phyloP scores from a whole-genome alignment of 2,113 vertebrate species.

The Ranitomeya imitator region DNA sequence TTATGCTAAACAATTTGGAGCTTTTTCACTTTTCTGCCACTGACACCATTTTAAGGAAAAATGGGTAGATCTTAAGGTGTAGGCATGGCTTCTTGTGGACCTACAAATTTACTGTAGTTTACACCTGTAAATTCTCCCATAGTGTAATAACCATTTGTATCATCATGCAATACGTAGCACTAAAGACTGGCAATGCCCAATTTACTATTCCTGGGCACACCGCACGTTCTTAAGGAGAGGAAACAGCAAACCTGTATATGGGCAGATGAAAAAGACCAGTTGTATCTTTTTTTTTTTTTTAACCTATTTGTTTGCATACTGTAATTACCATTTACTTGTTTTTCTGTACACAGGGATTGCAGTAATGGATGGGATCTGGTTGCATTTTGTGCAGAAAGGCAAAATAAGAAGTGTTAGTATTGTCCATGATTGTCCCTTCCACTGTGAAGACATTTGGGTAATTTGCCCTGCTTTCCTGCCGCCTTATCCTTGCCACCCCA shows the following conservation, averaged over 20 bases:
- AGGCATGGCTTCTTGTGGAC: too few relatives aligned
- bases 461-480: neutral
- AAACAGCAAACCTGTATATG: too few relatives aligned
- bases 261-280: neutral
- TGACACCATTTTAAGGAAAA: too few relatives aligned
- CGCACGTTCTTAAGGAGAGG: neutral
- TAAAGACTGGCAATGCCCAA: too few relatives aligned
- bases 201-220: too few relatives aligned
- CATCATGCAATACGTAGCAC: too few relatives aligned
- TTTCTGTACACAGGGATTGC: neutral
- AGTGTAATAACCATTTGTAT: too few relatives aligned
- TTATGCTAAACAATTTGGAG: too few relatives aligned
- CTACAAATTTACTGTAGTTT: too few relatives aligned
- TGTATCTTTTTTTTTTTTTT: neutral
- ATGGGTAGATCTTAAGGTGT: too few relatives aligned
- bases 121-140: too few relatives aligned
- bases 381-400: neutral
- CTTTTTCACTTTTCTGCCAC: too few relatives aligned
- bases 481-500: neutral
- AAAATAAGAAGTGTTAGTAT: neutral
- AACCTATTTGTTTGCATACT: neutral
- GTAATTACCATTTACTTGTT: neutral
- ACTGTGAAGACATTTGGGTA: neutral
- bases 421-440: neutral
- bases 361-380: neutral